Evolutionary conservation across 2,888 invertebrate species (phyloP), one percentile per base, ranked within the genome.

Genomic region (Lasioglossum villosulum): DNA sequence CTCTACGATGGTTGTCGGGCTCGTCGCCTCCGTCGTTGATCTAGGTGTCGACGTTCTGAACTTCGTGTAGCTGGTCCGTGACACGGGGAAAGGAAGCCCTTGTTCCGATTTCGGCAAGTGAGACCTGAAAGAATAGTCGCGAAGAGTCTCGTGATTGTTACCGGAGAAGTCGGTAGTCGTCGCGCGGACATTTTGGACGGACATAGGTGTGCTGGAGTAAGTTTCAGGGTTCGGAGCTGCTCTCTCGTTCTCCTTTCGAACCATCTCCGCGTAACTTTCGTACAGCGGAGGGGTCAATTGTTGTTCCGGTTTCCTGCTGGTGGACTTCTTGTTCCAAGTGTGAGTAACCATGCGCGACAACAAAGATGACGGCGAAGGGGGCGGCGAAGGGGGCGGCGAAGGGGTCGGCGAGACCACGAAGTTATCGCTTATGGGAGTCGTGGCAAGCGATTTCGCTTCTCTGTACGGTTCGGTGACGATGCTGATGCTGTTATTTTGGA

Each of bases 371-470:
- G 37, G 37, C 37, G 37, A 34, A 3, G 34, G 34, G 34, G 34
- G 37, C 37, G 37, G 37, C 37, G 37, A 34, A 3, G 34, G 34
- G 34, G 34, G 93, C 14, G 92, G 83, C 27, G 96, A 88, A 4
- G 95, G 92, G 0, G 94, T 95, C 0, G 95, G 93, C 0, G 94
- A 94, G 2, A 93, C 89, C 1, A 94, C 91, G 70, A 94, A 94
- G 77, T 95, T 94, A 39, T 94, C 94, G 52, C 88, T 92, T 42
- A 95, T 94, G 4, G 95, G 95, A 4, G 94, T 94, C 8, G 94
- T 96, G 72, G 94, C 96, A 10, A 95, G 91, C 2, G 96, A 96
- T 90, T 96, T 96, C 0, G 96, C 95, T 39, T 95, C 95, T 37
- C 96, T 96, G 75, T 96, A 96, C 12, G 96, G 95, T 2, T 82